Evolutionary conservation across 30 jellyfish, hydroid and myxozoan species (phyloP).

Genomic region (Sanderia malayensis): DNA sequence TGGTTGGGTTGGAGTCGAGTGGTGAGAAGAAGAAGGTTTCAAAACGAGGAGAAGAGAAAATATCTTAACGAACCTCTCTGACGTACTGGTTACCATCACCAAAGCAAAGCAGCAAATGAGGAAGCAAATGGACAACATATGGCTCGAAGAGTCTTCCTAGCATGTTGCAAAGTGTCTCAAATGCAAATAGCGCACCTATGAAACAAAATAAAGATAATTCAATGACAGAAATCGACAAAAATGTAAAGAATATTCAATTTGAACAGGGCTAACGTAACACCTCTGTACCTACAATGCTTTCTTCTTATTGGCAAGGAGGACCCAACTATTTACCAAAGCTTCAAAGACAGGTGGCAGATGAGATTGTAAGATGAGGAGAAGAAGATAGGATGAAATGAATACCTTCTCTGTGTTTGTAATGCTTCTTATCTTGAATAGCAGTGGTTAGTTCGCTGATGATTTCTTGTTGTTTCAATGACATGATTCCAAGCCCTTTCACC

Average conservation of each 20-base stretch:
- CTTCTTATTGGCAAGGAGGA: too few species aligned
- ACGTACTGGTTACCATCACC: constrained; percentile 99
- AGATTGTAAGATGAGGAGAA: too few species aligned
- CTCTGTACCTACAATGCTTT: too few species aligned
- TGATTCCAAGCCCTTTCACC: constrained; percentile 93
- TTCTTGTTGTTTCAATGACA: constrained; percentile 89
- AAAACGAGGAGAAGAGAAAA: too few species aligned
- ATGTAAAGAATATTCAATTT: too few species aligned
- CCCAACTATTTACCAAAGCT: too few species aligned
- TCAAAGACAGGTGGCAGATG: too few species aligned
- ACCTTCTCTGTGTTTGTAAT: constrained; percentile 92
- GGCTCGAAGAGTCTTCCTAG: constrained; percentile 97
- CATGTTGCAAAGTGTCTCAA: constrained; percentile 93
- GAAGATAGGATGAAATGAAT: too few species aligned
- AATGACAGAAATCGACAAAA: background rate
- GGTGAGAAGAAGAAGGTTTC: too few species aligned
- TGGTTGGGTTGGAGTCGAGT: too few species aligned
- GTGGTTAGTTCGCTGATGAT: constrained; percentile 73
- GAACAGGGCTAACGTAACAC: too few species aligned
- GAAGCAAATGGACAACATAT: constrained; percentile 89
- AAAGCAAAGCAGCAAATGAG: constrained; percentile 89
- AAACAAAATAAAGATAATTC: background rate
- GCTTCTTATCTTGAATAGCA: constrained; percentile 87
- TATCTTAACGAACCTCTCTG: too few species aligned
- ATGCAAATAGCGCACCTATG: constrained; percentile 96